These are phyloP conservation scores for Timema podura DNA, from an alignment of 2,888 invertebrate species.

Conservation along the genomic window DNA sequence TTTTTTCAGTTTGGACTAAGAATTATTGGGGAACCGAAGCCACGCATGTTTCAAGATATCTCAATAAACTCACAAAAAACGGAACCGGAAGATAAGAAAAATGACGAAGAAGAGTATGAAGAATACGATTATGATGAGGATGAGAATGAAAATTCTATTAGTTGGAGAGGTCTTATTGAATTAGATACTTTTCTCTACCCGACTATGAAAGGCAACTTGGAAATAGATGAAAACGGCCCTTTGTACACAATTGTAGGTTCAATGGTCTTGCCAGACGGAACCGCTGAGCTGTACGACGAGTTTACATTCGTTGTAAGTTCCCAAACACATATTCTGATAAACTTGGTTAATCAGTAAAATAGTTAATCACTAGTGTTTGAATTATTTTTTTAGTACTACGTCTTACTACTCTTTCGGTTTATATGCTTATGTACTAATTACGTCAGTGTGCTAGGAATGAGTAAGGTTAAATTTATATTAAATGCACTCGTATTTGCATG, in stretches of 20 bases:
- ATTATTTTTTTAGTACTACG: no score
- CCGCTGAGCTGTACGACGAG: constrained; percentile 53
- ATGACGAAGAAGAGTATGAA: constrained; percentile 33
- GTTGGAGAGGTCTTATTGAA: constrained; percentile 54
- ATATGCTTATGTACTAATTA: no score
- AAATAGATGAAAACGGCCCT: constrained; percentile 53
- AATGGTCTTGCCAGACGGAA: constrained; percentile 53
- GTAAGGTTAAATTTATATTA: no score
- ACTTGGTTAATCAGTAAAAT: constrained; percentile 35
- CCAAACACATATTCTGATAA: not conserved
- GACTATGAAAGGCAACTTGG: constrained; percentile 52
- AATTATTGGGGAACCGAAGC: constrained; percentile 36
- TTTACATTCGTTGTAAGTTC: constrained; percentile 40
- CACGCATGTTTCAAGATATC: constrained; percentile 16
- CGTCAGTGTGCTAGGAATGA: no score
- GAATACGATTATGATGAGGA: constrained; percentile 44
- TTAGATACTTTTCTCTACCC: constrained; percentile 56
- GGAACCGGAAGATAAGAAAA: constrained; percentile 19
- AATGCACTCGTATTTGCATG: no score
- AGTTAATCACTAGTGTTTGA: not conserved
- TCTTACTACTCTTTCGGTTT: no score
- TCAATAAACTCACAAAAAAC: constrained; percentile 28
- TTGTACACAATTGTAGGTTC: constrained; percentile 48
- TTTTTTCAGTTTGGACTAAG: constrained; percentile 44
- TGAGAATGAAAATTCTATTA: constrained; percentile 49